Evolutionary conservation across 1,140 invertebrate genomes (phyloP).

Genomic region (Sarcophaga bullata): DNA sequence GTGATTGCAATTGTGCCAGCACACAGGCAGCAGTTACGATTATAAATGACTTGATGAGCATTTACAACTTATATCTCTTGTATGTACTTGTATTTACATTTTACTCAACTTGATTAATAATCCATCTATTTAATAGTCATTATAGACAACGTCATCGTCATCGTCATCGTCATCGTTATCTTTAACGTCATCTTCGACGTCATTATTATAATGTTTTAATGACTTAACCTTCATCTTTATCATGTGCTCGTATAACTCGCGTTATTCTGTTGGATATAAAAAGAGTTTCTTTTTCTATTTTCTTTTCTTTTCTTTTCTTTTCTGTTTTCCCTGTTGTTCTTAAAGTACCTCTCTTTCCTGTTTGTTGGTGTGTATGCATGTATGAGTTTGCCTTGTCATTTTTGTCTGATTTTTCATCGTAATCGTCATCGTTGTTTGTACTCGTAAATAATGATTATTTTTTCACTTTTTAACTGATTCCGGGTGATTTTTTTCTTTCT

Average conservation of each 20-base stretch:
- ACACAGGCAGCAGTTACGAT: too few species aligned
- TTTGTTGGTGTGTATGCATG: neutral
- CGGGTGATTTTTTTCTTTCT: too few species aligned
- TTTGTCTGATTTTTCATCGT: neutral
- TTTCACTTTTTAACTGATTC: too few species aligned
- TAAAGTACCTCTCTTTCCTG: neutral
- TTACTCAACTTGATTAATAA: slow-evolving; percentile 19
- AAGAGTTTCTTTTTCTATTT: neutral
- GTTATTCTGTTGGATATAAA: neutral
- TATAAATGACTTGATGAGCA: too few species aligned
- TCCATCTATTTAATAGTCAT: slow-evolving; percentile 7
- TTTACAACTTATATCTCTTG: too few species aligned
- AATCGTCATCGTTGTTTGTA: neutral
- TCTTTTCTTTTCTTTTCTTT: neutral
- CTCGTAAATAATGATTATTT: neutral
- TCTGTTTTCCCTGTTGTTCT: neutral
- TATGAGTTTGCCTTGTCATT: neutral
- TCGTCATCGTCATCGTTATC: neutral
- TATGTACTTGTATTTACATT: neutral
- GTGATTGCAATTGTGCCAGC: too few species aligned
- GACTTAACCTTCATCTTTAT: slow-evolving; percentile 6
- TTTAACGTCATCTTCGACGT: neutral
- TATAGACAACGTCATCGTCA: neutral
- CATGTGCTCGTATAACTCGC: neutral
- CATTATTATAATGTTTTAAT: neutral